Conservation (phyloP, 2,113 vertebrate species). For the Labeo catla region DNA sequence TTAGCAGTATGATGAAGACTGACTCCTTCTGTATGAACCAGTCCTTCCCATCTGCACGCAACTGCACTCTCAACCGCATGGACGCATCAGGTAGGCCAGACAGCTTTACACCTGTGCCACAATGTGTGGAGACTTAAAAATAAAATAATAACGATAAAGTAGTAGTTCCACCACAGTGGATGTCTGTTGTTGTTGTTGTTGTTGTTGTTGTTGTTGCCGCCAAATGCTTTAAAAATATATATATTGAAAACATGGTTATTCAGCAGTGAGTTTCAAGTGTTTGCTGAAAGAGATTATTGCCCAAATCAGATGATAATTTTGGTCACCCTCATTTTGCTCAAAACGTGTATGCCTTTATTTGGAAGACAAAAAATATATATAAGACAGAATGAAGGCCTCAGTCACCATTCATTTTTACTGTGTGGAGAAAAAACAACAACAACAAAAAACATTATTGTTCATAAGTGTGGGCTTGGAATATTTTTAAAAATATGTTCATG, state of each 20-base stretch:
- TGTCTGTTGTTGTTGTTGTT: background rate
- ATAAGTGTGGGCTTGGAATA: background rate
- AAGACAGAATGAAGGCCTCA: background rate
- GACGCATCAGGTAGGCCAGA: slow-evolving; percentile 73
- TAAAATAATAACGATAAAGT: background rate
- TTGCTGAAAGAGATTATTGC: background rate
- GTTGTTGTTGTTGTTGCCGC: background rate
- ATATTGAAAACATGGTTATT: background rate
- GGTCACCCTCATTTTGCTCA: background rate
- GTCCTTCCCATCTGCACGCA: slow-evolving; percentile 63
- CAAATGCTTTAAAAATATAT: background rate
- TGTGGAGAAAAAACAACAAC: background rate
- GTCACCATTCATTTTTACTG: background rate
- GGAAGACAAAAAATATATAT: background rate
- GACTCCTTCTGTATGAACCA: slow-evolving; percentile 70
- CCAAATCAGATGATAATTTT: background rate
- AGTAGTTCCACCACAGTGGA: background rate
- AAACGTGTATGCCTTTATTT: background rate
- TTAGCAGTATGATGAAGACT: slow-evolving; percentile 54
- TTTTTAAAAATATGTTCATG: background rate
- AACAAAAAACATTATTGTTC: background rate
- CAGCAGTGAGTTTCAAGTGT: background rate
- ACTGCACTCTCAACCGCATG: slow-evolving; percentile 30
- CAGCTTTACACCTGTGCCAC: background rate
- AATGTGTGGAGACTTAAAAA: background rate